Percentiles rank a stretch among this genome's conserved stretches.
Evolutionary conservation across 2,797 vertebrate species (phyloP).

Genomic region (Synaphobranchus kaupii): DNA sequence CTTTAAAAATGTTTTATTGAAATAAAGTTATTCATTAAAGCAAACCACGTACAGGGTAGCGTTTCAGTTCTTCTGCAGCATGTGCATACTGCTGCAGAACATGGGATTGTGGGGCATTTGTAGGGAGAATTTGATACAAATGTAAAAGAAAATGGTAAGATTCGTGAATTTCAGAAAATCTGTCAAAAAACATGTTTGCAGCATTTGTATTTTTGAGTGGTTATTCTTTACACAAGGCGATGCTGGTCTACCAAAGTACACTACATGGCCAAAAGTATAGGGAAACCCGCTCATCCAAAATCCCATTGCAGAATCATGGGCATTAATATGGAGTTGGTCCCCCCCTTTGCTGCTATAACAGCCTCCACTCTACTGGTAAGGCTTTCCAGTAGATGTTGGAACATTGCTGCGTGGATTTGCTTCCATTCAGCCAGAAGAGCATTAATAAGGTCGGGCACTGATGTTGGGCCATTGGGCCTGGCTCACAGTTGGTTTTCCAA

Average conservation of each 20-base stretch:
- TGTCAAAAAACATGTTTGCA: neutral
- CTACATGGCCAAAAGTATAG: too few relatives aligned
- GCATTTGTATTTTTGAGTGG: neutral
- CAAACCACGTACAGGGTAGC: neutral
- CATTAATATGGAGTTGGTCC: neutral
- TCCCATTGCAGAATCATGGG: too few relatives aligned
- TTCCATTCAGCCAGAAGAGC: too few relatives aligned
- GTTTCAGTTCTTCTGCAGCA: neutral
- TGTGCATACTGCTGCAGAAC: neutral
- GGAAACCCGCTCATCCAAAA: too few relatives aligned
- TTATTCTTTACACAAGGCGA: neutral
- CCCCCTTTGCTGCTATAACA: too few relatives aligned
- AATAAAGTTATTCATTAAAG: slow-evolving; percentile 35
- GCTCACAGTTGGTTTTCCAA: too few relatives aligned
- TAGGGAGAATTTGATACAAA: neutral
- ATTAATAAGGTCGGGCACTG: too few relatives aligned
- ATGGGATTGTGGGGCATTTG: neutral
- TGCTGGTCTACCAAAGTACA: neutral
- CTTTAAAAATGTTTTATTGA: slow-evolving; percentile 56
- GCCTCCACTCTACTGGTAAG: too few relatives aligned
- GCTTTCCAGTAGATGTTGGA: too few relatives aligned
- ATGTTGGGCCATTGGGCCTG: too few relatives aligned
- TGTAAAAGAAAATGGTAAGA: neutral
- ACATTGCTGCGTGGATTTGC: too few relatives aligned
- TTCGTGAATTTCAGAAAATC: neutral